Conservation (phyloP, 2,797 vertebrate genomes). For the Chiroxiphia lanceolata region DNA sequence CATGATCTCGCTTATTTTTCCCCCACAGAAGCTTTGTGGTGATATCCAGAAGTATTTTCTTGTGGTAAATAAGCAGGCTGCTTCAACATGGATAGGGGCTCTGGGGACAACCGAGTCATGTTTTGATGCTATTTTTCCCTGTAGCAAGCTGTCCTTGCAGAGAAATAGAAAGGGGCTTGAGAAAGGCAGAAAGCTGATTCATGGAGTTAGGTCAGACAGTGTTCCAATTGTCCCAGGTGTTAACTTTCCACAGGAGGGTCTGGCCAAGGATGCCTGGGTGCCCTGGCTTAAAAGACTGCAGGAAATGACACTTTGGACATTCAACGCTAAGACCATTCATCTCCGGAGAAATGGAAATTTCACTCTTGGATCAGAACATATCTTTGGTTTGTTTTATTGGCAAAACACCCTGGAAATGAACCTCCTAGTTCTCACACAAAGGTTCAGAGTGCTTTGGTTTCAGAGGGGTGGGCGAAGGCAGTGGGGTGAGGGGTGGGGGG, state of each 20-base stretch:
- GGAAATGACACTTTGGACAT: background rate
- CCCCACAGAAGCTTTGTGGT: background rate
- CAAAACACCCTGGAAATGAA: background rate
- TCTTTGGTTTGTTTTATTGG: background rate
- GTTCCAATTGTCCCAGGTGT: background rate
- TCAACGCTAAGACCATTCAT: background rate
- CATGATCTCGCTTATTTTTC: background rate
- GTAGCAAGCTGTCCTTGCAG: accelerated
- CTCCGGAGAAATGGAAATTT: background rate
- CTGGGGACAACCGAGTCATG: background rate
- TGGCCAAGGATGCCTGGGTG: background rate
- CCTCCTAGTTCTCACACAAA: background rate
- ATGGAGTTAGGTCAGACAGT: background rate
- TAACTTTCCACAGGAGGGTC: background rate
- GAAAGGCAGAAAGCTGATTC: background rate
- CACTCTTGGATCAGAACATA: background rate
- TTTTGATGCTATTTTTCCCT: background rate
- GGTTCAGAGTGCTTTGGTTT: background rate
- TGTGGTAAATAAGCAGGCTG: background rate
- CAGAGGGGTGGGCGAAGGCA: background rate
- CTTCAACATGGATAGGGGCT: background rate
- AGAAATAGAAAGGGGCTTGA: background rate
- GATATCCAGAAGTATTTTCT: background rate
- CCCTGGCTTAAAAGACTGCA: background rate
- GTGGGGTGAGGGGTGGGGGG: background rate